These are phyloP conservation scores for Puntigrus tetrazona DNA, from an alignment of 2,113 vertebrate species.

Conservation along the genomic window DNA sequence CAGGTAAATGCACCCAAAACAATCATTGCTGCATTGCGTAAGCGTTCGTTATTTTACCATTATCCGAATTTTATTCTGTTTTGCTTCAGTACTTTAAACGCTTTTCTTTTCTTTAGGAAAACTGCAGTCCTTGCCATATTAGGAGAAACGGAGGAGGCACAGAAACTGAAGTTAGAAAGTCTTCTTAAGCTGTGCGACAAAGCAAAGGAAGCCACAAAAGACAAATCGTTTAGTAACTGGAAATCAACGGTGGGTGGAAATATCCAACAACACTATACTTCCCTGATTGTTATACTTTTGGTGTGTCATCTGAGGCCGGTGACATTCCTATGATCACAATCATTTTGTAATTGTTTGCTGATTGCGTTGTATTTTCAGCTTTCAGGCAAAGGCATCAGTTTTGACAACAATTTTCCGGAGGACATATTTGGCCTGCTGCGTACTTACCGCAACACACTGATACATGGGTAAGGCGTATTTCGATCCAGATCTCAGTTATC, in stretches of 20 bases:
- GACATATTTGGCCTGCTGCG: not conserved
- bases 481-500: not conserved
- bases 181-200: not conserved
- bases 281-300: not conserved
- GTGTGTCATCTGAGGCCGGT: not conserved
- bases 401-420: not conserved
- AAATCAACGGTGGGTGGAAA: not conserved
- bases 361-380: not conserved
- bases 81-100: not conserved
- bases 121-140: not conserved
- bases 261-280: not conserved
- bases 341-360: not conserved
- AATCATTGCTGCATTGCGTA: no score
- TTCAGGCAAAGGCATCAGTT: rapidly evolving
- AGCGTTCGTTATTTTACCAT: not conserved
- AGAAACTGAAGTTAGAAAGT: not conserved
- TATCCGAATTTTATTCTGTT: no score
- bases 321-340: not conserved
- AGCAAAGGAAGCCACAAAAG: not conserved
- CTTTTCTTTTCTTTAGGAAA: not conserved
- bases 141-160: not conserved
- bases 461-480: not conserved
- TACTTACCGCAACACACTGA: not conserved
- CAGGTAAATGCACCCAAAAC: no score
- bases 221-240: not conserved